phyloP scores from a whole-genome alignment of 2,888 invertebrate genomes.

The Tachystola acroxantha region DNA sequence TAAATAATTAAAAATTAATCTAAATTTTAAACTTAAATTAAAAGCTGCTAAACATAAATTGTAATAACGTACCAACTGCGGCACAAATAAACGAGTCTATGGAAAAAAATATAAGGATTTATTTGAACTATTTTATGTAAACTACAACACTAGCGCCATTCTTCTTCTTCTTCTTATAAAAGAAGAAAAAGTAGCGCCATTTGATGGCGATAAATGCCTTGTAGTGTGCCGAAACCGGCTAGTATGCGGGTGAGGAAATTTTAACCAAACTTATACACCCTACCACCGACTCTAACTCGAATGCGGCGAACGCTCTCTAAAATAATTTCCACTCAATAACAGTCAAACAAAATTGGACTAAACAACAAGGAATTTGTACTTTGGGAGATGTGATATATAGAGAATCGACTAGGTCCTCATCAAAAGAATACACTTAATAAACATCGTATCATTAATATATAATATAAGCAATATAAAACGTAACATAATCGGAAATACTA shows the following conservation, averaged over 20 bases:
- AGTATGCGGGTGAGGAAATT: background rate
- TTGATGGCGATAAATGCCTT: conserved; percentile 15
- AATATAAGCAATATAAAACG: conserved; percentile 78
- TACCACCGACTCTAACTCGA: background rate
- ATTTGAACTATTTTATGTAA: conserved; percentile 40
- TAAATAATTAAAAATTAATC: conserved; percentile 56
- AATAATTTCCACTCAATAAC: conserved; percentile 76
- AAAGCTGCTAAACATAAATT: conserved; percentile 66
- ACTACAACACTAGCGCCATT: conserved; percentile 28
- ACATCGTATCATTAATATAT: conserved; percentile 74
- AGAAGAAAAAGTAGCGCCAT: conserved; percentile 26
- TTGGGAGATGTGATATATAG: conserved; percentile 78
- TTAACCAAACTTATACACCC: background rate
- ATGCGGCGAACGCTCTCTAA: conserved; percentile 30
- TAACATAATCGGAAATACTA: conserved; percentile 77
- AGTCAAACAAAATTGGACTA: conserved; percentile 79
- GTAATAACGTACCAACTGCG: conserved; percentile 34
- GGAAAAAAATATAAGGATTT: conserved; percentile 36
- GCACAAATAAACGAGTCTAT: conserved; percentile 38
- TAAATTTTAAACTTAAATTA: conserved; percentile 55
- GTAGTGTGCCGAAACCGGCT: background rate
- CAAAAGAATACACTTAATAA: conserved; percentile 77
- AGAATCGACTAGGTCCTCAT: conserved; percentile 79
- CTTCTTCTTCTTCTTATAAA: too few species aligned
- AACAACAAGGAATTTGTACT: conserved; percentile 80